Conservation (phyloP, 2,113 vertebrate genomes). For the Ariopsis seemanni region DNA sequence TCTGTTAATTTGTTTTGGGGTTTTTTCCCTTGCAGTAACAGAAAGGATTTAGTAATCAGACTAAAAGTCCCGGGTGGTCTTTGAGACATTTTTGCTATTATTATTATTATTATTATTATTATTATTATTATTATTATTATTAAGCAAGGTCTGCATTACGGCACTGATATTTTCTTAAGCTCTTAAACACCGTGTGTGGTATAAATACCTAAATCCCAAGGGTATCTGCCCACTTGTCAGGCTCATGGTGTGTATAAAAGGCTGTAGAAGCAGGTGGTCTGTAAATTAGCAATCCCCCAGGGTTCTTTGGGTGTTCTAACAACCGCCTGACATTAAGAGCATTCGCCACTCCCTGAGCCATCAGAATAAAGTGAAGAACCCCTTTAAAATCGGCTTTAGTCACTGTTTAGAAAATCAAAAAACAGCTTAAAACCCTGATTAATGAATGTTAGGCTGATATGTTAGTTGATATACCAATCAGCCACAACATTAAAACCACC, state of each 20-base stretch:
- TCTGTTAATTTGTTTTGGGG: not conserved
- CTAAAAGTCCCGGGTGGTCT: no score
- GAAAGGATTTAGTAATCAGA: not conserved
- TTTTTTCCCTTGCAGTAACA: not conserved
- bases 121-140: no score
- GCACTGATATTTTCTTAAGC: not conserved
- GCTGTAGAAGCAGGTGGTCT: conserved; percentile 28
- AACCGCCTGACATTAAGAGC: conserved; percentile 62
- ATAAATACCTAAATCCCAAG: conserved; percentile 41
- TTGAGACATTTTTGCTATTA: no score
- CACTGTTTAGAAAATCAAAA: conserved; percentile 74
- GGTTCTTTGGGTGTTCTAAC: conserved; percentile 43
- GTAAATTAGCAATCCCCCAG: conserved; percentile 49
- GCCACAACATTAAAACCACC: no score
- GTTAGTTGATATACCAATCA: not conserved
- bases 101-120: no score
- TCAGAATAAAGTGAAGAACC: conserved; percentile 61
- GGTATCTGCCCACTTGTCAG: conserved; percentile 1
- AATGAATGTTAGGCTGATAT: conserved; percentile 57
- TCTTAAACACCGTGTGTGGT: conserved; percentile 13
- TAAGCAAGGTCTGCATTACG: not conserved
- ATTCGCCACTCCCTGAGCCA: conserved; percentile 62
- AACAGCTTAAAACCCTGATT: conserved; percentile 31
- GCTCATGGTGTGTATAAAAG: conserved; percentile 27
- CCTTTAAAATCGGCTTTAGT: conserved; percentile 76